Percentiles rank a stretch among this genome's conserved stretches.
Evolutionary conservation across 1,140 invertebrate species (phyloP).

Genomic region (Eumeta japonica): DNA sequence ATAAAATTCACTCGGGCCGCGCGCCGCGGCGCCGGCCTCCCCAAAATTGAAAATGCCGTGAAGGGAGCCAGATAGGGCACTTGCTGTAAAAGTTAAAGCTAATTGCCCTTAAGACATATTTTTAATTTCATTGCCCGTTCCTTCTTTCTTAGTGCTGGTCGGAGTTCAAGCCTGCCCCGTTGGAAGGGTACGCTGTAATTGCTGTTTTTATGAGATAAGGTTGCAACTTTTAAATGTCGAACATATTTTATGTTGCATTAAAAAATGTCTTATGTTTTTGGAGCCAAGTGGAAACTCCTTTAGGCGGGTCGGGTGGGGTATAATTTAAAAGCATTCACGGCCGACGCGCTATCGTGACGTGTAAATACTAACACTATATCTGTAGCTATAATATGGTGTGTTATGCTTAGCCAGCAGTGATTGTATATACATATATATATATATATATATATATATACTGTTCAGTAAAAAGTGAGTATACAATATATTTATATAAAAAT

Average conservation of each 20-base stretch:
- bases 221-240: constrained; percentile 49
- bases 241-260: constrained; percentile 35
- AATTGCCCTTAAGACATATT: constrained; percentile 62
- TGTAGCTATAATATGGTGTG: too few species aligned
- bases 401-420: too few species aligned
- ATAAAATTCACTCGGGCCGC: constrained; percentile 50
- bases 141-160: constrained; percentile 48
- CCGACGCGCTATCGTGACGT: too few species aligned
- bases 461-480: too few species aligned
- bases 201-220: constrained; percentile 53
- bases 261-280: too few species aligned
- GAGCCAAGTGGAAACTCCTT: too few species aligned
- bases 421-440: too few species aligned
- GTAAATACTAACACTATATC: too few species aligned
- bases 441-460: too few species aligned
- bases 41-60: constrained; percentile 51
- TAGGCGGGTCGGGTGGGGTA: too few species aligned
- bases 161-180: constrained; percentile 36
- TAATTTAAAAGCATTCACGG: too few species aligned
- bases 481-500: too few species aligned
- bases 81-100: constrained; percentile 58
- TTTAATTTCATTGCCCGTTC: constrained; percentile 60
- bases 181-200: constrained; percentile 42
- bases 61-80: constrained; percentile 52
- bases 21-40: constrained; percentile 40